Base-by-base conservation (phyloP, 1,140 invertebrate genomes). In the Aphelenchoides besseyi region DNA sequence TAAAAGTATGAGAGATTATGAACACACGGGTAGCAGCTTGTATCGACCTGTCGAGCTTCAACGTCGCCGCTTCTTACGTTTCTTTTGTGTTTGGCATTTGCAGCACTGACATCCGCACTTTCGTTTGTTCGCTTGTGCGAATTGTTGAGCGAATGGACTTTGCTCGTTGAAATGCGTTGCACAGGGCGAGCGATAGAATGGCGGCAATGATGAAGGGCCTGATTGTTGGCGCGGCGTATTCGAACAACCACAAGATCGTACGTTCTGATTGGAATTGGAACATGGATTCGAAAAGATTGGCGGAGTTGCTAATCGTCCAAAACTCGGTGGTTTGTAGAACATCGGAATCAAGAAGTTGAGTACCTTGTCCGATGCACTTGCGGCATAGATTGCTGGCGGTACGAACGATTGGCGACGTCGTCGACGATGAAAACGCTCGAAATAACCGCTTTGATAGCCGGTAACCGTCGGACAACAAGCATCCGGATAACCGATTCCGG, bases 271-370 rank as follows among this genome's bases (percentile, higher is more conserved):
- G 12, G 41, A 12, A 23, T 48, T 48, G 12, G 41, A 12, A 23
- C 41, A 48, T 12, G 41, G 41, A 48, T 23, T 23, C 12, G 12
- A 16, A 12, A 23, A 23, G 41, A 16, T 48, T 12, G 41, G 41
- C 41, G 41, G 41, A 12, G 41, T 16, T 12, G 12, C 12, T 12
- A 23, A 12, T 23, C 41, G 41, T 23, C 12, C 23, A 16, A 16
- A 12, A 23, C 23, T 12, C 41, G 41, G 41, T 23, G 41, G 41
- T 23, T 48, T 48, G 41, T 16, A 16, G 41, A 48, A 48, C 41
- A 48, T 48, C 41, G 41, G 41, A 48, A 48, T 48, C 12, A 48
- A 23, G 41, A 48, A 48, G 41, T 48, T 48, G 41, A 48, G 41
- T 23, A 48, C 41, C 23, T 23, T 12, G 23, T 48, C 41, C 12